Evolutionary conservation across 2,888 invertebrate species (phyloP).

Genomic region (Pterobdella sp.): DNA sequence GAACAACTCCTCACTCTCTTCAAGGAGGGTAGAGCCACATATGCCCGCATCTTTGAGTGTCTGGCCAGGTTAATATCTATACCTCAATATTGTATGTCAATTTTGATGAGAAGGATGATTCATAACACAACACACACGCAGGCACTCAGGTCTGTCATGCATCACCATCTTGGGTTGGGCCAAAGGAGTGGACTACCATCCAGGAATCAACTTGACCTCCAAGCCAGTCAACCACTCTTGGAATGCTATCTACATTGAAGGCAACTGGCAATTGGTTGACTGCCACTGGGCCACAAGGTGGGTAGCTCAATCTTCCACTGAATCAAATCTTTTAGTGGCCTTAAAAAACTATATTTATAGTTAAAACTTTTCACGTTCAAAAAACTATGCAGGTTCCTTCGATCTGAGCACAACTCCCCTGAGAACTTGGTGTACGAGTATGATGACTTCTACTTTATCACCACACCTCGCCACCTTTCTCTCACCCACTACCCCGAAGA

Average conservation of each 20-base stretch:
- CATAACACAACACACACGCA: constrained; percentile 49
- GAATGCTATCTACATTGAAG: constrained; percentile 96
- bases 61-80: constrained; percentile 44
- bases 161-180: constrained; percentile 97
- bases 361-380: too few species aligned
- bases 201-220: constrained; percentile 65
- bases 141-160: constrained; percentile 93
- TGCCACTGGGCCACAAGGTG: constrained; percentile 97
- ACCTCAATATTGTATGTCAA: background rate
- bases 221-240: constrained; percentile 58
- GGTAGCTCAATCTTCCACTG: background rate
- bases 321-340: background rate
- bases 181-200: constrained; percentile 95
- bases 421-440: constrained; percentile 72
- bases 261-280: constrained; percentile 96
- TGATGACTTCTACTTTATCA: constrained; percentile 97
- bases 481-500: constrained; percentile 51
- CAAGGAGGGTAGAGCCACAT: constrained; percentile 50
- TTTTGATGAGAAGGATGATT: background rate
- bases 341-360: background rate
- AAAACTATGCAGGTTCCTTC: constrained; percentile 35
- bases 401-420: constrained; percentile 48
- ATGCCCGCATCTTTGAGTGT: constrained; percentile 50
- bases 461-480: constrained; percentile 69
- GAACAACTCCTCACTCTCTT: constrained; percentile 49